Base-by-base conservation (phyloP, 1,140 invertebrate genomes). In the Hyles vespertilio region DNA sequence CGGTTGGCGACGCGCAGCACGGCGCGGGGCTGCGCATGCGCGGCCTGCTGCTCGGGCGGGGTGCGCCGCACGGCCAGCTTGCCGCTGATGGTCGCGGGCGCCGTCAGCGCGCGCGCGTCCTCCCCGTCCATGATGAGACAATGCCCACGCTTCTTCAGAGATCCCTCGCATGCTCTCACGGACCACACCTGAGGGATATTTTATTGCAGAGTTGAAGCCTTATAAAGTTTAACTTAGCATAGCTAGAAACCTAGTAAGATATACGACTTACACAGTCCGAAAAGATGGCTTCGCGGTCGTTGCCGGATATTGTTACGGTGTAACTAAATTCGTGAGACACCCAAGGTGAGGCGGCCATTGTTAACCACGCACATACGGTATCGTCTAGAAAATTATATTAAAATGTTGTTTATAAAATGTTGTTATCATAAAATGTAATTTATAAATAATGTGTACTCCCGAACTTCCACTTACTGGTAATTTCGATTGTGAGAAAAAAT, bases 401-500 rank as follows among this genome's bases (percentile, higher is more conserved):
- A 12, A 5, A 48, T n/a, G 47, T 3, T 48, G 6, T n/a, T 48
- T n/a, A 6, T 48, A n/a, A 48, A n/a, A 40, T 40, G 36, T 5
- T 5, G 36, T 7, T 45, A n/a, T 1, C n/a, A 45, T 45, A 45
- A 45, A 3, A 50, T 50, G 3, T 11, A 11, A 11, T 11, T 22
- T 50, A 3, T 3, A 22, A 22, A 11, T 50, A n/a, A 11, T 36
- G 32, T 40, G 9, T 5, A 40, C 8, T 60, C 22, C 22, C 22
- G 36, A 8, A 40, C 36, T 40, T 40, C 36, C 36, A 74, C 81
- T 81, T 74, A 88, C 85, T 59, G 53, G 44, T 74, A 53, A 86
- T 82, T 74, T 88, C 83, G 68, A 88, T 86, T 65, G 82, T 72
- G 67, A 88, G 59, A 57, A 88, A 88, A 66, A 84, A 88, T 61